Evolutionary conservation across 2,797 vertebrate species (phyloP).

Genomic region (Euphonia xanthogaster): DNA sequence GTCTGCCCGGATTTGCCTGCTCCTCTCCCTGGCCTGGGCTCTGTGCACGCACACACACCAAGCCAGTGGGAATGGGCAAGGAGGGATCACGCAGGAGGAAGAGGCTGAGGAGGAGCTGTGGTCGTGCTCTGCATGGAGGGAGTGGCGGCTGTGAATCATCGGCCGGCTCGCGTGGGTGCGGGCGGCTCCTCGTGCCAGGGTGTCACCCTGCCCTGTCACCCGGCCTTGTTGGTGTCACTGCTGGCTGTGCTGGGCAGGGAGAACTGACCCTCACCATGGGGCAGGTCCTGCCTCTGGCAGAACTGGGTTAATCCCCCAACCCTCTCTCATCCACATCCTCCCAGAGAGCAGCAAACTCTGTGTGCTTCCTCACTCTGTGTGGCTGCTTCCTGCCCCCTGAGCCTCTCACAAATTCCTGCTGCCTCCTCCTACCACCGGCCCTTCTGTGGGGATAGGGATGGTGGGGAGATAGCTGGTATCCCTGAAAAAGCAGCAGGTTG

Average conservation of each 20-base stretch:
- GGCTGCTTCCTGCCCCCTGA: neutral
- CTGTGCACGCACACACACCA: rapidly evolving
- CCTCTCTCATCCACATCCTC: neutral
- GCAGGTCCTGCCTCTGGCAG: neutral
- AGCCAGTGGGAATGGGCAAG: rapidly evolving
- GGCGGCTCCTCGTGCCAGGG: neutral
- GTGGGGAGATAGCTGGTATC: neutral
- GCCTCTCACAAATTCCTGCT: neutral
- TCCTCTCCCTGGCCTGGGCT: rapidly evolving
- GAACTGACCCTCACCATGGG: neutral
- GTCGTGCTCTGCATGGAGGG: rapidly evolving
- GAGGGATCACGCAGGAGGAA: neutral
- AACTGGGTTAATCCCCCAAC: neutral
- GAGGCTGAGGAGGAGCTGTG: neutral
- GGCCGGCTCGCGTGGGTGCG: rapidly evolving
- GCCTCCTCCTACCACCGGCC: rapidly evolving
- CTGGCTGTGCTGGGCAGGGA: neutral
- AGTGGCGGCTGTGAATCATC: neutral
- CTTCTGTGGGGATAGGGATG: rapidly evolving
- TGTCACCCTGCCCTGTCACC: neutral
- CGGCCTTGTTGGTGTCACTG: neutral
- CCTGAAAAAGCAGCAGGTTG: neutral
- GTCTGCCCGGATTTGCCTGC: rapidly evolving
- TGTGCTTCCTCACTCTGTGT: rapidly evolving
- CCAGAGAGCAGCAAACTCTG: neutral